Evolutionary conservation across 2,113 vertebrate genomes (phyloP).

Genomic region (Sarotherodon lohbergeri): DNA sequence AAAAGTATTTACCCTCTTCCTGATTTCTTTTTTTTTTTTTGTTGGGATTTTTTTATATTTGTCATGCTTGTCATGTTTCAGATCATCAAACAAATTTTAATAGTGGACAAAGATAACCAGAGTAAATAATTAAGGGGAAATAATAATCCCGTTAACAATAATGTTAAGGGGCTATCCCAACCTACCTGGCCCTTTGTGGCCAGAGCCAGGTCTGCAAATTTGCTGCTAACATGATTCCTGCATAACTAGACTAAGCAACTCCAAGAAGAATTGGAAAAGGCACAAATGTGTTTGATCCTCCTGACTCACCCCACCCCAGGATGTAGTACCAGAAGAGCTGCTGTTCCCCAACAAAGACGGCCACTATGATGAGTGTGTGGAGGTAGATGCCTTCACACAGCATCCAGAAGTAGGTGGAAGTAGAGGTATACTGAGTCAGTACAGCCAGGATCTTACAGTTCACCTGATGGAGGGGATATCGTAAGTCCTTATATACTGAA

Average conservation of each 20-base stretch:
- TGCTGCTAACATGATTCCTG: background rate
- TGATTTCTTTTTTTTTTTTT: background rate
- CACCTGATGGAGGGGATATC: slow-evolving; percentile 45
- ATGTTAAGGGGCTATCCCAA: background rate
- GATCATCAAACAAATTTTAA: background rate
- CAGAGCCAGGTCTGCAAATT: background rate
- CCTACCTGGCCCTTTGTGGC: background rate
- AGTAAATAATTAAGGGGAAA: background rate
- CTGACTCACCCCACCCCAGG: slow-evolving; percentile 77
- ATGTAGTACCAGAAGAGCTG: slow-evolving; percentile 78
- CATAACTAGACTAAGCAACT: background rate
- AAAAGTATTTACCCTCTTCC: background rate
- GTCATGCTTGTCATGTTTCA: background rate
- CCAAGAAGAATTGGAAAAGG: background rate
- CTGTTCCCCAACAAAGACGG: slow-evolving; percentile 78
- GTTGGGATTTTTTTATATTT: background rate
- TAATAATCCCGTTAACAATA: background rate
- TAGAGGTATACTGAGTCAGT: slow-evolving; percentile 60
- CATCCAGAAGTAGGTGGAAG: slow-evolving; percentile 79
- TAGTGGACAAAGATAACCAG: background rate
- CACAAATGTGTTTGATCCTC: background rate
- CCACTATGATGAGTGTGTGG: slow-evolving; percentile 80
- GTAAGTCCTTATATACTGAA: background rate
- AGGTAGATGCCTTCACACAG: slow-evolving; percentile 81
- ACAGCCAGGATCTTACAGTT: slow-evolving; percentile 72